Conservation (phyloP, 2,888 invertebrate species). For the Latrodectus elegans region DNA sequence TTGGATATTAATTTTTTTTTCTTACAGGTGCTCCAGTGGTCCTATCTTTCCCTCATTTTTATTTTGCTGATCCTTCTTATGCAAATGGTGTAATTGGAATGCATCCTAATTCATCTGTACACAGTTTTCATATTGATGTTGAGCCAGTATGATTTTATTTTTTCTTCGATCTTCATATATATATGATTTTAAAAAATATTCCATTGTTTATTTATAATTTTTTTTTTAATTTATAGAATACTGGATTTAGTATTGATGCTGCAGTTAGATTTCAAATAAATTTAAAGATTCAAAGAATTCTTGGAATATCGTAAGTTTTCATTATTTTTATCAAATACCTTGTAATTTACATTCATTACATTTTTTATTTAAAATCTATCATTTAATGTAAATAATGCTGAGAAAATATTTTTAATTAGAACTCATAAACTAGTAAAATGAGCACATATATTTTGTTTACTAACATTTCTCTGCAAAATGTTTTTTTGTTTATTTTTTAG, state of each 20-base stretch:
- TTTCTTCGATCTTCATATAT: not conserved
- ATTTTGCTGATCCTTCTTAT: constrained; percentile 64
- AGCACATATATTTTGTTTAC: not conserved
- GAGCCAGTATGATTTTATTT: constrained; percentile 82
- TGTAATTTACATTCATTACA: no score
- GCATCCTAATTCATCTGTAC: constrained; percentile 74
- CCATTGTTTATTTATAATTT: not conserved
- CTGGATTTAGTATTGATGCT: constrained; percentile 65
- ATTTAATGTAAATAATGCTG: no score
- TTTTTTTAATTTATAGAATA: constrained; percentile 31
- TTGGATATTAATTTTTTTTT: not conserved
- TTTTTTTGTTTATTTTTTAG: not conserved
- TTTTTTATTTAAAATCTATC: no score
- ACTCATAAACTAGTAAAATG: no score
- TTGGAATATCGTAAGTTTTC: constrained; percentile 55
- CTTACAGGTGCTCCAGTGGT: constrained; percentile 67
- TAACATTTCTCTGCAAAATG: not conserved
- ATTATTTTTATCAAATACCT: not conserved
- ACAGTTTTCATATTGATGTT: constrained; percentile 89
- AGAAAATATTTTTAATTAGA: no score
- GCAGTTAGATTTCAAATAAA: constrained; percentile 62
- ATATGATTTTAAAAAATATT: not conserved
- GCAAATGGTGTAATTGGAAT: constrained; percentile 56
- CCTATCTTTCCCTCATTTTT: constrained; percentile 70
- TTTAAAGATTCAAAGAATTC: constrained; percentile 45